Conservation (phyloP, 2,888 invertebrate species). For the Apamea epomidion region DNA sequence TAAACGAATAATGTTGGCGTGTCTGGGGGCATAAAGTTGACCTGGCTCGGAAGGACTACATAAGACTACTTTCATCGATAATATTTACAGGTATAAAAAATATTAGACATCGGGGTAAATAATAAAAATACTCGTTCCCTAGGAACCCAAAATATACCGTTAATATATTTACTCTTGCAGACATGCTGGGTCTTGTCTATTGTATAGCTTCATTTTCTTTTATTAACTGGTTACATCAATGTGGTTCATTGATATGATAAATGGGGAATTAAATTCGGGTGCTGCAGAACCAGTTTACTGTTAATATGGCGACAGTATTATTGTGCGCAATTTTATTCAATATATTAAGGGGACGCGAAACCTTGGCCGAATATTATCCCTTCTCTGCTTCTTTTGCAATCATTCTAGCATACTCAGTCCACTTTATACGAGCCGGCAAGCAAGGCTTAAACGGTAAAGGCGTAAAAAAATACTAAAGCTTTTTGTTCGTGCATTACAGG, state of each 20-base stretch:
- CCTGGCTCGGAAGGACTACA: neutral
- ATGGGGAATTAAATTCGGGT: neutral
- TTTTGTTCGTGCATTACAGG: neutral
- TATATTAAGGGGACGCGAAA: neutral
- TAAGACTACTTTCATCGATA: neutral
- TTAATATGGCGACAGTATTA: neutral
- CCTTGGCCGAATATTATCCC: neutral
- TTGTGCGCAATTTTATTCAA: slow-evolving; percentile 10
- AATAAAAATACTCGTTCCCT: neutral
- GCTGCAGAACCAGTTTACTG: slow-evolving; percentile 25
- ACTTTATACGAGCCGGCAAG: neutral
- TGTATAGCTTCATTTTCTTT: neutral
- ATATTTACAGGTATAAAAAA: neutral
- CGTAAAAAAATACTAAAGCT: neutral
- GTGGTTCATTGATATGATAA: neutral
- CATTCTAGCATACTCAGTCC: neutral
- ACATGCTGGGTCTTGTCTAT: neutral
- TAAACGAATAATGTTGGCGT: neutral
- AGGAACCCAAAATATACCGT: neutral
- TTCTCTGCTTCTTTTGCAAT: neutral
- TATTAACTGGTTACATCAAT: neutral
- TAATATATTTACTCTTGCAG: neutral
- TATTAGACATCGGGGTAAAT: too few species aligned
- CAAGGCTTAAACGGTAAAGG: neutral
- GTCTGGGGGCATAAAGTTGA: neutral